Conservation (phyloP, 2,797 vertebrate species). For the Myotis planiceps region DNA sequence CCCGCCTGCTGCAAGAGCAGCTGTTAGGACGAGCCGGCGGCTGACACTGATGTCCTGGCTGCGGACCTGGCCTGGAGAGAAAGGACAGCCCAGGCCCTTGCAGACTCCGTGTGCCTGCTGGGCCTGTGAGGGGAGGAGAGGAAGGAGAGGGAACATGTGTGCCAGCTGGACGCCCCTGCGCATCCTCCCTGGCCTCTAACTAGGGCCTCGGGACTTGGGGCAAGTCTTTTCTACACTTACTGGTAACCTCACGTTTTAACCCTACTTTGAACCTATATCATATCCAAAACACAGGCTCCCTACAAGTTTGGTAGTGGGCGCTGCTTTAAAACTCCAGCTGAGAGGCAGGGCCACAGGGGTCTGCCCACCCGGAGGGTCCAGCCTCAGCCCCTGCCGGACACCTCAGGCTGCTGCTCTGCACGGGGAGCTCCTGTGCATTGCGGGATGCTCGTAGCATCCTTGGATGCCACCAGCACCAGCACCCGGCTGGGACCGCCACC, state of each 20-base stretch:
- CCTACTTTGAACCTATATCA: not conserved
- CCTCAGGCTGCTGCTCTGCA: not conserved
- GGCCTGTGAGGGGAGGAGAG: not conserved
- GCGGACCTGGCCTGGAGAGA: not conserved
- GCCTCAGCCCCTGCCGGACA: not conserved
- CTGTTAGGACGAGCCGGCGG: not conserved
- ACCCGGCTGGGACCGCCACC: not conserved
- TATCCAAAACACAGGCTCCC: not conserved
- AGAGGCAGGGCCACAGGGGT: not conserved
- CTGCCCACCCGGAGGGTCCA: fast-evolving
- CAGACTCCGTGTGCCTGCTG: not conserved
- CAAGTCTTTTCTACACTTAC: not conserved
- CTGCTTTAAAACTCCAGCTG: not conserved
- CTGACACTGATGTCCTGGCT: not conserved
- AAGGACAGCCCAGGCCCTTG: not conserved
- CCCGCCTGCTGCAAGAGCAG: not conserved
- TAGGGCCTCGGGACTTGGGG: not conserved
- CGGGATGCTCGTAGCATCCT: fast-evolving
- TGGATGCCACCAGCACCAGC: not conserved
- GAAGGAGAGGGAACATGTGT: not conserved
- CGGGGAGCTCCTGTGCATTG: fast-evolving
- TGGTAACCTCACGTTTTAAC: not conserved
- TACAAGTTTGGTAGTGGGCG: not conserved
- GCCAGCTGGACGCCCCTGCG: fast-evolving
- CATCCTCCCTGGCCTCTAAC: not conserved